These are phyloP conservation scores for Leuctra nigra DNA, from an alignment of 2,888 invertebrate genomes.

Conservation along the genomic window DNA sequence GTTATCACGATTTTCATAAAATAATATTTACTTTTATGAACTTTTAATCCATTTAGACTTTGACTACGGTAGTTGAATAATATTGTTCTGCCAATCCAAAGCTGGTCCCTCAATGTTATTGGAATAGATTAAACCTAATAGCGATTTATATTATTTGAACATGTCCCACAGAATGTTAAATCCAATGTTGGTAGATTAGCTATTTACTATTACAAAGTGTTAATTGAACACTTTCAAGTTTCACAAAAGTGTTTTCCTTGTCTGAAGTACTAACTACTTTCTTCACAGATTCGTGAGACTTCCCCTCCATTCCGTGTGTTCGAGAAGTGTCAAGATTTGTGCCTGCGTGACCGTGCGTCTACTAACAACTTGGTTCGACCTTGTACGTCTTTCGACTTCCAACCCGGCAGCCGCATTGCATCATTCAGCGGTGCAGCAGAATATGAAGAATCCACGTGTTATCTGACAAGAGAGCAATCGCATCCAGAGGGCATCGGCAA, in stretches of 20 bases:
- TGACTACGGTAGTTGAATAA: too few relatives aligned
- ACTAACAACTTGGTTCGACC: slow-evolving; percentile 76
- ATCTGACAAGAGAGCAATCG: slow-evolving; percentile 76
- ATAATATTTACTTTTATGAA: too few relatives aligned
- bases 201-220: background rate
- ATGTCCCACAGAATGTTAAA: too few relatives aligned
- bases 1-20: too few relatives aligned
- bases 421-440: slow-evolving; percentile 75
- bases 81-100: too few relatives aligned
- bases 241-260: too few relatives aligned
- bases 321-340: slow-evolving; percentile 83
- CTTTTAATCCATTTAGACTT: too few relatives aligned
- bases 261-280: too few relatives aligned
- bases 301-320: slow-evolving; percentile 80
- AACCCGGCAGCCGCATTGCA: slow-evolving; percentile 78
- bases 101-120: too few relatives aligned
- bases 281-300: slow-evolving; percentile 64
- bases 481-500: slow-evolving; percentile 84
- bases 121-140: too few relatives aligned
- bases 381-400: slow-evolving; percentile 85
- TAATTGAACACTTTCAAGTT: background rate
- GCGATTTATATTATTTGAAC: too few relatives aligned
- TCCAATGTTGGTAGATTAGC: too few relatives aligned
- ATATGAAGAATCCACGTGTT: slow-evolving; percentile 84
- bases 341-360: slow-evolving; percentile 67